These are phyloP conservation scores for Hymenopus coronatus DNA, from an alignment of 2,888 invertebrate species.

Conservation along the genomic window DNA sequence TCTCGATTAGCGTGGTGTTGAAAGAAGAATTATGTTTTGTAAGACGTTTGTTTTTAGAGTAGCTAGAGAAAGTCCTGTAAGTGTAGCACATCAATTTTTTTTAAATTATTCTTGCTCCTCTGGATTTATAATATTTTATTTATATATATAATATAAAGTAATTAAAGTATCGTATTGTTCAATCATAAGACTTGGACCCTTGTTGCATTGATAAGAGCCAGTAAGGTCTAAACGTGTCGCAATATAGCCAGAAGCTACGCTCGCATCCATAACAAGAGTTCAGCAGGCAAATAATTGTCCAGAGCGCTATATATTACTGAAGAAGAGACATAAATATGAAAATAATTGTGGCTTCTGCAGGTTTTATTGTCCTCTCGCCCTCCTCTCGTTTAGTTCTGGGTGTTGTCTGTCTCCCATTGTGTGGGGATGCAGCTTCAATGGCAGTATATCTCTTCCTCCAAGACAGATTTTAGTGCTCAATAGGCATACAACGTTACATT, in stretches of 20 bases:
- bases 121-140: too few relatives aligned
- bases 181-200: background rate
- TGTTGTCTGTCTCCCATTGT: slow-evolving; percentile 8
- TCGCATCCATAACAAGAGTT: background rate
- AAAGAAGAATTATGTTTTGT: too few relatives aligned
- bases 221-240: background rate
- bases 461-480: too few relatives aligned
- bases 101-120: too few relatives aligned
- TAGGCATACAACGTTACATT: too few relatives aligned
- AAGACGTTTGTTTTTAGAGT: too few relatives aligned
- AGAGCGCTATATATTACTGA: slow-evolving; percentile 16
- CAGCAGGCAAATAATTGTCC: background rate
- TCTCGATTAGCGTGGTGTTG: too few relatives aligned
- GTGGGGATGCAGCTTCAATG: background rate
- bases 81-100: too few relatives aligned
- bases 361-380: slow-evolving; percentile 11
- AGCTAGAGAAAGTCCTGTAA: too few relatives aligned
- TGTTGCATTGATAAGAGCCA: background rate
- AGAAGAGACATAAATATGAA: slow-evolving; percentile 5
- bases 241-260: background rate
- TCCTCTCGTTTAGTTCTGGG: slow-evolving; percentile 12
- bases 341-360: slow-evolving; percentile 12
- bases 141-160: too few relatives aligned
- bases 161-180: too few relatives aligned
- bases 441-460: too few relatives aligned